Conservation (phyloP, 2,797 vertebrate genomes). For the Steatocranus sp. region DNA sequence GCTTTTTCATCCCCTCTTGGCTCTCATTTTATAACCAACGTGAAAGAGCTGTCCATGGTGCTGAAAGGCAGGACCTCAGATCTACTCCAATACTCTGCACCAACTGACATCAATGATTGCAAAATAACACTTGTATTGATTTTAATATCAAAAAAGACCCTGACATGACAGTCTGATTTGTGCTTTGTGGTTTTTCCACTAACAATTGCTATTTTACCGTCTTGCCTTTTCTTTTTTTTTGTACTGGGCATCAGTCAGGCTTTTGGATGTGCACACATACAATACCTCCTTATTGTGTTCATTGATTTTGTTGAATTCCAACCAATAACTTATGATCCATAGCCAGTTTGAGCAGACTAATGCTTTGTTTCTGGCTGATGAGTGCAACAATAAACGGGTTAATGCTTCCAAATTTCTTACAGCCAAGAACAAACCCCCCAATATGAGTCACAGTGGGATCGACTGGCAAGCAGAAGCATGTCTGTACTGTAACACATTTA, state of each 20-base stretch:
- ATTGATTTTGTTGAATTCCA: slow-evolving; percentile 56
- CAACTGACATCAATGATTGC: background rate
- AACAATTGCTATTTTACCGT: slow-evolving; percentile 21
- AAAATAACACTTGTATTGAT: slow-evolving; percentile 10
- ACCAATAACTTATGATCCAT: slow-evolving; percentile 56
- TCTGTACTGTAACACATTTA: slow-evolving; percentile 46
- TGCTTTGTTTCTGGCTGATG: slow-evolving; percentile 50
- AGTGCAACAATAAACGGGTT: slow-evolving; percentile 57
- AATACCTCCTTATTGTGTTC: slow-evolving; percentile 20
- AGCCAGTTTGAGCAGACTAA: slow-evolving; percentile 52
- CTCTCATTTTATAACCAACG: background rate
- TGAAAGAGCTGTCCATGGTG: slow-evolving; percentile 34
- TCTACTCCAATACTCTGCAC: background rate
- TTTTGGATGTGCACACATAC: slow-evolving; percentile 10
- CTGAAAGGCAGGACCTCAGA: slow-evolving; percentile 24
- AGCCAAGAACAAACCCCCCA: slow-evolving; percentile 53
- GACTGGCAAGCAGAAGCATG: slow-evolving; percentile 46
- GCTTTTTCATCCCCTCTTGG: slow-evolving; percentile 1
- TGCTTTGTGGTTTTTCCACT: background rate
- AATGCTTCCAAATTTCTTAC: slow-evolving; percentile 39
- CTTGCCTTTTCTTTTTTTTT: background rate
- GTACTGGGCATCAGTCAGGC: slow-evolving; percentile 28
- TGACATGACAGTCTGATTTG: background rate
- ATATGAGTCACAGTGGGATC: slow-evolving; percentile 63
- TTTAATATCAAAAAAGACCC: background rate